phyloP scores from a whole-genome alignment of 2,113 vertebrate species.

The Speoplatyrhinus poulsoni region DNA sequence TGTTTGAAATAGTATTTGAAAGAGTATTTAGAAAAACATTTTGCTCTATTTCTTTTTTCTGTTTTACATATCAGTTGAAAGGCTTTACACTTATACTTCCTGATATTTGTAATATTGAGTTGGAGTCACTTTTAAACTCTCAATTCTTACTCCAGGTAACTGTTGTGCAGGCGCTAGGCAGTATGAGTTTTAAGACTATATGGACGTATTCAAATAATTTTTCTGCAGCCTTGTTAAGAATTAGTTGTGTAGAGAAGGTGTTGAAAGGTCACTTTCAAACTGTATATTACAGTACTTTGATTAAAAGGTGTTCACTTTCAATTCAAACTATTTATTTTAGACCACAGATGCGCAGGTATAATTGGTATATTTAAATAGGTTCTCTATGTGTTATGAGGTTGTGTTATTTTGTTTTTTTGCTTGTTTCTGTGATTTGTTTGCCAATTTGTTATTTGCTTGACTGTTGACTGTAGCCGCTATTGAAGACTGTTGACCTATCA shows the following conservation, averaged over 20 bases:
- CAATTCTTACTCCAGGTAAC: no score
- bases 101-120: no score
- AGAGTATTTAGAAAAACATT: no score
- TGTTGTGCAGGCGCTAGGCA: not conserved
- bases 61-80: no score
- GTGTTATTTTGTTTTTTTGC: constrained; percentile 8
- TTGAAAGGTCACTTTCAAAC: not conserved
- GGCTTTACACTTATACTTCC: no score
- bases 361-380: constrained; percentile 38
- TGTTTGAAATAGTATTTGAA: no score
- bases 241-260: not conserved
- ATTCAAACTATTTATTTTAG: constrained; percentile 57
- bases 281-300: constrained; percentile 16
- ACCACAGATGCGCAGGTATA: constrained; percentile 1
- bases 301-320: constrained; percentile 17
- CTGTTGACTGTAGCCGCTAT: not conserved
- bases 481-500: no score
- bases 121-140: no score
- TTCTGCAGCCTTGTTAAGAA: no score
- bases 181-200: not conserved
- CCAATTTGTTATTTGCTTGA: not conserved
- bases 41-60: no score
- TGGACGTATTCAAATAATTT: no score
- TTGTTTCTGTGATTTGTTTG: not conserved
- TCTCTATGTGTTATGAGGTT: not conserved